These are phyloP conservation scores for Theodoxus fluviatilis DNA, from an alignment of 2,888 invertebrate species.

Conservation along the genomic window DNA sequence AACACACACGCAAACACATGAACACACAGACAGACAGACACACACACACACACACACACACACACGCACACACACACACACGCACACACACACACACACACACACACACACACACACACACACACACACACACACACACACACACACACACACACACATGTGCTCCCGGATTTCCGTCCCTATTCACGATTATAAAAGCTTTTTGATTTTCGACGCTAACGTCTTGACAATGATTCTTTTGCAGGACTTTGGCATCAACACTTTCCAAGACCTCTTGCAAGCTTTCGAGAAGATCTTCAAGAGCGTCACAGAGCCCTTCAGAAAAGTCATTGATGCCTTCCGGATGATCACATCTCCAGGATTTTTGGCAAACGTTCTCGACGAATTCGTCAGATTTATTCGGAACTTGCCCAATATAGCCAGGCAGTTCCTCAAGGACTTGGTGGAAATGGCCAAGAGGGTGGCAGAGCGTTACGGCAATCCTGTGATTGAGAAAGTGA, in stretches of 20 bases:
- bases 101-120: too few relatives aligned
- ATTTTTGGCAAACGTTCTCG: neutral
- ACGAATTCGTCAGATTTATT: conserved; percentile 7
- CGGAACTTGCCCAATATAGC: conserved; percentile 21
- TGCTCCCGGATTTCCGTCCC: too few relatives aligned
- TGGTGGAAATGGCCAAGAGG: conserved; percentile 18
- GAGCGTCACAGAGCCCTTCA: neutral
- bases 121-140: too few relatives aligned
- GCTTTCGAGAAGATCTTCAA: neutral
- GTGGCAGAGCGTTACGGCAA: conserved; percentile 13
- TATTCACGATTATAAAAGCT: too few relatives aligned
- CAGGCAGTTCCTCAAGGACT: conserved; percentile 8
- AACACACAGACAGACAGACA: too few relatives aligned
- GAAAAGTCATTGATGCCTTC: neutral
- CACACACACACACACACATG: too few relatives aligned
- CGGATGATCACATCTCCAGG: neutral
- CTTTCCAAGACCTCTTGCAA: neutral
- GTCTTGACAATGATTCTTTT: neutral
- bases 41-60: too few relatives aligned
- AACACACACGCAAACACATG: too few relatives aligned
- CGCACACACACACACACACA: too few relatives aligned
- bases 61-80: too few relatives aligned
- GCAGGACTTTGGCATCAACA: conserved; percentile 21
- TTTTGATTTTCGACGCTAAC: neutral
- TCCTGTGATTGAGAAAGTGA: conserved; percentile 24